phyloP scores from a whole-genome alignment of 2,888 invertebrate genomes.

The Drosophila meridiana region DNA sequence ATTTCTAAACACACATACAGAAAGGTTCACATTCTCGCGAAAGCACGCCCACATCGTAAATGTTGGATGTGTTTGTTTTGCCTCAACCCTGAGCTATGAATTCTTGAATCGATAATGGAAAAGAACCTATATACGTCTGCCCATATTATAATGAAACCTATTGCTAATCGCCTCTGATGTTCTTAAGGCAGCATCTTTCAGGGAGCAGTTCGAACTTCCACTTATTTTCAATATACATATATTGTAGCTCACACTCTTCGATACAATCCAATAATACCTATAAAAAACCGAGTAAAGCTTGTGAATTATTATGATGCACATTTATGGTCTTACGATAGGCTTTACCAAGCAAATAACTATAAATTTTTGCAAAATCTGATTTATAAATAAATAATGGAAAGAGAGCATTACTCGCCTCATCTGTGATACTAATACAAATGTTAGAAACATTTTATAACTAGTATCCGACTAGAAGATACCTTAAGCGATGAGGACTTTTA shows the following conservation, averaged over 20 bases:
- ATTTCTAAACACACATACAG: background rate
- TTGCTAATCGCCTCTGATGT: background rate
- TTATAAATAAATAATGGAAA: no score
- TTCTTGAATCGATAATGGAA: conserved; percentile 8
- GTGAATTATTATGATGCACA: no score
- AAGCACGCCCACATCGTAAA: background rate
- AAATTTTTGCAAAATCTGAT: background rate
- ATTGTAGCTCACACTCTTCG: no score
- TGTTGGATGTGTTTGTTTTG: background rate
- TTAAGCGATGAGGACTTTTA: background rate
- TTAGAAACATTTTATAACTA: background rate
- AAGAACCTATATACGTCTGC: background rate
- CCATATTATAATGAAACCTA: background rate
- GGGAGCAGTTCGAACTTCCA: no score
- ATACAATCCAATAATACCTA: no score
- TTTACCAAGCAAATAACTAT: no score
- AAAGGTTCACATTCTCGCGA: background rate
- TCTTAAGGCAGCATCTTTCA: background rate
- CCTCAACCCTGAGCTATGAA: background rate
- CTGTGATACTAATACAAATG: background rate
- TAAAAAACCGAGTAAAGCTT: no score
- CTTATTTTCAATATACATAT: no score
- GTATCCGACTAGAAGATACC: background rate
- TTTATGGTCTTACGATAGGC: no score
- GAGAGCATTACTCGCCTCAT: background rate